Base-by-base conservation (phyloP, 2,888 invertebrate species). In the Tipula vernalis region DNA sequence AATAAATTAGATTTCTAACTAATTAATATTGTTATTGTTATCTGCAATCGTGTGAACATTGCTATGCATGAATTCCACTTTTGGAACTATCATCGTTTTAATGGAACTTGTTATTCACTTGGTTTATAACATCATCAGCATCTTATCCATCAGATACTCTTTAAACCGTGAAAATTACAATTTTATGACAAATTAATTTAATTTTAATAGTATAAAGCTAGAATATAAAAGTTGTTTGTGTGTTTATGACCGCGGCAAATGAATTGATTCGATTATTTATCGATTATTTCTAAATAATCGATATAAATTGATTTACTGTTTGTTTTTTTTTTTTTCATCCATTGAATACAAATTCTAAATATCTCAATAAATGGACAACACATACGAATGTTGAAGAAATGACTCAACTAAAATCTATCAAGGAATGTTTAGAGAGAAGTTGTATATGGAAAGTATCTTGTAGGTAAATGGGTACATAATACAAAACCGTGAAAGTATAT, bases 161-260 rank as follows among this genome's bases (percentile, higher is more conserved):
- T 71, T 71, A 71, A 8, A 71, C 84, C 84, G 8, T 84, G 39
- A 39, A 84, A 84, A 84, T 84, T 84, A 84, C 36, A 84, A 84
- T 84, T 84, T 84, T 84, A 84, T 84, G 84, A 84, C 84, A 84
- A 39, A 39, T 84, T 84, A 84, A 84, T 84, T 41, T 84, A 41
- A 84, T 39, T 71, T 71, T 8, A 71, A 71, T 71, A 28, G 0
- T 28, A 39, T 39, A 28, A 8, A 71, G 8, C 28, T 71, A 71
- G 10, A 71, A 71, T 51, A 15, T 51, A 51, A 6, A 51, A 39
- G 6, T 39, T 39, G 3, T 39, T 5, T 39, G 39, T 39, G 1
- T 39, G 39, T 39, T 5, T 39, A 3, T 6, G 39, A 0, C 5
- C 39, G 39, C 39, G 39, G 39, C 39, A 39, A 39, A 39, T 6